Evolutionary conservation across 2,888 invertebrate genomes (phyloP), one percentile per base, ranked within the genome.

Genomic region (Odontocolon sp.): DNA sequence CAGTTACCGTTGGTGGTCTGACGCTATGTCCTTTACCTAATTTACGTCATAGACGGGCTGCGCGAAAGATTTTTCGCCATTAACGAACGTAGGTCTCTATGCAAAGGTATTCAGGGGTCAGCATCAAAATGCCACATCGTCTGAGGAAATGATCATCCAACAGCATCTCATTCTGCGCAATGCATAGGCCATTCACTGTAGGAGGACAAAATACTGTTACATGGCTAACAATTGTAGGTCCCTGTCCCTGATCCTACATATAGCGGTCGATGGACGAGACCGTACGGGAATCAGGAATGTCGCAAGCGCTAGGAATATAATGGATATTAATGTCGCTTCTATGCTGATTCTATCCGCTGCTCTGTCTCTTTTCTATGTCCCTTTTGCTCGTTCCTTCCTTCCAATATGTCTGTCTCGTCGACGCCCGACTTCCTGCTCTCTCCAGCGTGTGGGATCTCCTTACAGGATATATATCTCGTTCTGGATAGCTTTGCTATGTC

Each of bases 311-410:
- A 69, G 77, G 76, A 84, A 83, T 85, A 85, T 84, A 85, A 85
- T 87, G 83, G 86, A 86, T 85, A 87, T 86, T 85, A 85, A 85
- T 87, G 85, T 83, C 81, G 72, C 81, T 81, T 47, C 83, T 80
- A 82, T 82, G 84, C 82, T 81, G 84, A 86, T 85, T 85, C 68
- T 78, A 61, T 78, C 47, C 72, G 47, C 36, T 26, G 45, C 52
- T 42, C 33, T 38, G 64, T 61, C 57, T 70, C 70, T 59, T n/a
- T n/a, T n/a, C n/a, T n/a, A n/a, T n/a, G 47, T 3, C 28, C 28
- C 50, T 77, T 72, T 74, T 54, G 69, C 64, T 77, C 33, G 56
- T 71, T 67, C 63, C 38, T 40, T 42, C 64, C 33, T 71, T 67
- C 68, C 57, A n/a, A n/a, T 36, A 31, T 71, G 36, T 63, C 42